Evolutionary conservation across 2,888 invertebrate genomes (phyloP), one percentile per base, ranked within the genome.

Genomic region (Dioctria rufipes): DNA sequence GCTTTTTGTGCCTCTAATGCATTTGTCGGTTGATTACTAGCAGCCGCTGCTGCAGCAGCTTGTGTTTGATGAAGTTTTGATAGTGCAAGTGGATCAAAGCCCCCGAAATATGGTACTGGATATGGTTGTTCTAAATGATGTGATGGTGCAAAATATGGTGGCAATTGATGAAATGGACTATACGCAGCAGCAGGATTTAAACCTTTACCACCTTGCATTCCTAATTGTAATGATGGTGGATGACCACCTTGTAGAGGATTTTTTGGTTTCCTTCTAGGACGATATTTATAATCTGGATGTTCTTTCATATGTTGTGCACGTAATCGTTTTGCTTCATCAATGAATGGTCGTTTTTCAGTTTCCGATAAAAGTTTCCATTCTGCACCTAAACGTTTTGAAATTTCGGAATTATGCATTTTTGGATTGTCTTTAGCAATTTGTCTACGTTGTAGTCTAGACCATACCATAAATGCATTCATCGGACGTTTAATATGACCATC

Each of bases 381-480:
- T 5, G 96, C 96, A 0, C 98, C 98, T 65, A 98, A 91, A 11
- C 96, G 91, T 88, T 98, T 98, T 39, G 96, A 96, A 83, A 98
- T 98, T 88, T 95, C 95, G 0, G 95, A 95, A 85, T 95, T 95
- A 89, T 95, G 95, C 95, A 95, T 95, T 89, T 95, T 98, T 85
- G 98, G 98, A 88, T 98, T 97, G 85, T 98, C 97, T 89, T 95
- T 93, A 1, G 98, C 96, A 86, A 98, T 98, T 89, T 97, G 96
- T 79, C 96, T 92, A 13, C 98, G 91, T 88, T 98, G 97, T 60
- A 96, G 94, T 61, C 97, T 90, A 4, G 97, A 97, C 98, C 98
- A 98, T 9, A 89, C 98, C 97, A 98, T 98, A 90, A 98, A 98
- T 0, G 98, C 98, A 90, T 98, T 98, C 98, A 98, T 98, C 3